Evolutionary conservation across 2,888 invertebrate species (phyloP).

Genomic region (Catocala nupta): DNA sequence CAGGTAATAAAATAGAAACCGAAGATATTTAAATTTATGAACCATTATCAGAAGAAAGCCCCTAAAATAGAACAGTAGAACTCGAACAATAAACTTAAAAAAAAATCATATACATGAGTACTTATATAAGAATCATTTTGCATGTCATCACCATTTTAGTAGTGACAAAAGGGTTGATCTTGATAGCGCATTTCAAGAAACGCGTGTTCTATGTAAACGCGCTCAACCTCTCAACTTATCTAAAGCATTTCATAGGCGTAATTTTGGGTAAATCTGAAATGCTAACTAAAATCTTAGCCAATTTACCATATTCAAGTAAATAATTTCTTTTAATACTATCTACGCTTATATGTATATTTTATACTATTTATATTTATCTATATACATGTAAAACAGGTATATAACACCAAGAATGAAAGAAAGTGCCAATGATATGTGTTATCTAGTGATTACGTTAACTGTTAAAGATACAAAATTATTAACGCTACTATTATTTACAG

Average conservation of each 20-base stretch:
- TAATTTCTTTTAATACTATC: slow-evolving; percentile 62
- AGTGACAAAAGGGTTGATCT: slow-evolving; percentile 32
- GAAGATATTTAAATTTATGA: too few species aligned
- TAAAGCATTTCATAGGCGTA: slow-evolving; percentile 14
- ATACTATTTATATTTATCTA: slow-evolving; percentile 54
- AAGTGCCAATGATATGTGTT: slow-evolving; percentile 85
- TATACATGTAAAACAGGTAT: slow-evolving; percentile 71
- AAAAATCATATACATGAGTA: too few species aligned
- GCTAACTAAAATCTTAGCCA: slow-evolving; percentile 32
- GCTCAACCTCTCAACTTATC: slow-evolving; percentile 13
- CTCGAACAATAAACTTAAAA: too few species aligned
- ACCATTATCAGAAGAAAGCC: too few species aligned
- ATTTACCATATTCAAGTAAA: slow-evolving; percentile 42
- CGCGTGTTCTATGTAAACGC: slow-evolving; percentile 21
- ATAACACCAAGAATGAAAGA: slow-evolving; percentile 83
- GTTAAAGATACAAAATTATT: slow-evolving; percentile 77
- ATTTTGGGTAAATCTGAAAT: slow-evolving; percentile 20
- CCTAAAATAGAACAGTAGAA: too few species aligned
- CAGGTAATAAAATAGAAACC: too few species aligned
- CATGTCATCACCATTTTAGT: background rate
- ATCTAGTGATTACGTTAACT: slow-evolving; percentile 74
- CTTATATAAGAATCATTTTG: background rate
- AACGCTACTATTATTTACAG: slow-evolving; percentile 73
- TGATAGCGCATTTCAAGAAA: slow-evolving; percentile 9
- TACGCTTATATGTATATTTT: slow-evolving; percentile 57